Conservation (phyloP, 2,797 vertebrate species). For the Tragopan temminckii region DNA sequence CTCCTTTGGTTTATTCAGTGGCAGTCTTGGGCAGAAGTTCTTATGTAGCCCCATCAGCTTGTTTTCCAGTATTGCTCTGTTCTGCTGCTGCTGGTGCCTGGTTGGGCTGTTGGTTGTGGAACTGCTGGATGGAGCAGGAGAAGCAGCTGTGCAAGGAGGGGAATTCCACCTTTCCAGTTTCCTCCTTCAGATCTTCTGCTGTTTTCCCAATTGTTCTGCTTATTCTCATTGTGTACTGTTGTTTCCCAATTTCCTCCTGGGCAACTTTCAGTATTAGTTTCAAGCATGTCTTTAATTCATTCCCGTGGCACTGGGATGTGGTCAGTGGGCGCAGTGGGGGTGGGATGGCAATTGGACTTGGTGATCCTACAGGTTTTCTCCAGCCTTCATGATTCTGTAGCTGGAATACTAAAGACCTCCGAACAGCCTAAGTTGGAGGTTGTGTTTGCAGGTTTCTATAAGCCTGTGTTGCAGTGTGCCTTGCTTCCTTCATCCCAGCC, state of each 20-base stretch:
- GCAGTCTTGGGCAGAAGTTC: background rate
- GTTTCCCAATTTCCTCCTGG: background rate
- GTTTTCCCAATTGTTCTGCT: fast-evolving
- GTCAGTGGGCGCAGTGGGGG: background rate
- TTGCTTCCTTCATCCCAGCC: background rate
- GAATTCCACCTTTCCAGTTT: background rate
- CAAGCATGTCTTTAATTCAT: background rate
- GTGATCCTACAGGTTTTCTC: background rate
- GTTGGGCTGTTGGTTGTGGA: background rate
- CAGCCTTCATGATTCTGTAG: background rate
- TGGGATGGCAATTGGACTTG: background rate
- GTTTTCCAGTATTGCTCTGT: background rate
- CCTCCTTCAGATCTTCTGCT: background rate
- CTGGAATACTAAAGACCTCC: background rate
- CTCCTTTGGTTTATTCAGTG: too few relatives aligned
- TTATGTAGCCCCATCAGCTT: fast-evolving
- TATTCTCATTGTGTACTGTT: background rate
- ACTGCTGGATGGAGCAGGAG: background rate
- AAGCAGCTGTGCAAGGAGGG: background rate
- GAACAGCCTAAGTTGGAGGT: background rate
- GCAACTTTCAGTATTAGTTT: background rate
- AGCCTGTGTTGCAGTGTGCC: background rate
- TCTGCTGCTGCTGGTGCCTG: background rate
- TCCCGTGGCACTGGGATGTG: background rate
- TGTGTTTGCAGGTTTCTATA: background rate